phyloP scores from a whole-genome alignment of 1,140 invertebrate species.

The Radopholus similis region DNA sequence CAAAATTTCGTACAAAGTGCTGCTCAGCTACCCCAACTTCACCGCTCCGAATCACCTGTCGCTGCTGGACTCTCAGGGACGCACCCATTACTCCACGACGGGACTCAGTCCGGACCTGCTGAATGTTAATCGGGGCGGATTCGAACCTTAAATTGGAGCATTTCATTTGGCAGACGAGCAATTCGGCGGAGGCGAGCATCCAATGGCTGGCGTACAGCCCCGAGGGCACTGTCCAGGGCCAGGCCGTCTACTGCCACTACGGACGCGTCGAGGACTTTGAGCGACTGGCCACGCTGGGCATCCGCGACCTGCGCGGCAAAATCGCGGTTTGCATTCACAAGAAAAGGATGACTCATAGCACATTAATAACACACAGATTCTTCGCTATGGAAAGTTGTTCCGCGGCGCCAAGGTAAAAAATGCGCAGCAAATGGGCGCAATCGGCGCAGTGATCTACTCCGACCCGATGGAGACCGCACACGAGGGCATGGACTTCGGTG shows the following conservation, averaged over 20 bases:
- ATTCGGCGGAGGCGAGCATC: slow-evolving; percentile 35
- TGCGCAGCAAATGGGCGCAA: slow-evolving; percentile 43
- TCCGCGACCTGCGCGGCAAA: background rate
- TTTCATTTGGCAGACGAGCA: background rate
- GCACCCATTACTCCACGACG: slow-evolving; percentile 26
- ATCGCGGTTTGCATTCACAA: background rate
- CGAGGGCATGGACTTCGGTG: slow-evolving; percentile 35
- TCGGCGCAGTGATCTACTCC: slow-evolving; percentile 55
- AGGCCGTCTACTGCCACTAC: slow-evolving; percentile 50
- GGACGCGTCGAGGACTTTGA: slow-evolving; percentile 47
- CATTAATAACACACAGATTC: slow-evolving; percentile 35
- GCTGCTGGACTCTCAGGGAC: slow-evolving; percentile 32
- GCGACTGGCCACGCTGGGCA: slow-evolving; percentile 19
- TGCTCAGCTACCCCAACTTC: slow-evolving; percentile 50
- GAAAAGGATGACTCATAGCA: background rate
- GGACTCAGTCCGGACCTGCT: slow-evolving; percentile 30
- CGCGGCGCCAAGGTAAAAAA: slow-evolving; percentile 50
- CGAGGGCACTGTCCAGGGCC: slow-evolving; percentile 44
- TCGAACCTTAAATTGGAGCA: background rate
- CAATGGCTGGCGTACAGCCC: slow-evolving; percentile 55
- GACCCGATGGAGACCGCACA: slow-evolving; percentile 52
- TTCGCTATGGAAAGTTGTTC: slow-evolving; percentile 46
- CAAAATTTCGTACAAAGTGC: slow-evolving; percentile 44
- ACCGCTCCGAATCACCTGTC: slow-evolving; percentile 44
- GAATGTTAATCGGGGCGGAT: background rate